phyloP scores from a whole-genome alignment of 30 jellyfish, hydroid and myxozoan species.

The Turritopsis rubra region DNA sequence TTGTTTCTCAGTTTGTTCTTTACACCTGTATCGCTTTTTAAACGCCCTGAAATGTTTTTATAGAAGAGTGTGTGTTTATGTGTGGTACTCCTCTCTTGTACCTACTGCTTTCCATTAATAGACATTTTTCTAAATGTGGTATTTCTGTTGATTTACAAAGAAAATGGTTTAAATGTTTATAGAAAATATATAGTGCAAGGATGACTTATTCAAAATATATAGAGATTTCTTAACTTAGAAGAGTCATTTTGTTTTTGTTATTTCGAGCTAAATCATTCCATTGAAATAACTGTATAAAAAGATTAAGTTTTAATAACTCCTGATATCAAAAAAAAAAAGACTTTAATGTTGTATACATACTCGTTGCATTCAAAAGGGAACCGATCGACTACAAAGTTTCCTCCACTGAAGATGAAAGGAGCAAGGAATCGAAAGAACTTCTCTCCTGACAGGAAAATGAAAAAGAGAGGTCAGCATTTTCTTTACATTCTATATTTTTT shows the following conservation, averaged over 20 bases:
- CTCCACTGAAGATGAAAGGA: neutral
- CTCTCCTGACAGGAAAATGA: too few relatives aligned
- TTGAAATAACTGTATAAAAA: neutral
- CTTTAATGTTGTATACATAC: neutral
- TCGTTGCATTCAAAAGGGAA: neutral
- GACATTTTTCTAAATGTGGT: too few relatives aligned
- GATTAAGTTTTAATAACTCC: neutral
- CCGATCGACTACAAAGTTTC: neutral
- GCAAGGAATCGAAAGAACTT: too few relatives aligned
- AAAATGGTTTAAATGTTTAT: neutral
- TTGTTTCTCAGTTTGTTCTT: too few relatives aligned
- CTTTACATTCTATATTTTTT: too few relatives aligned
- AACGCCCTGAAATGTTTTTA: too few relatives aligned
- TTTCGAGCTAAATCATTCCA: neutral
- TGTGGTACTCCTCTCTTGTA: too few relatives aligned
- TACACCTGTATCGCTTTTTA: too few relatives aligned
- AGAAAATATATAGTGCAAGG: neutral
- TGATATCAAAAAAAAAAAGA: neutral
- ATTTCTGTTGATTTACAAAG: too few relatives aligned
- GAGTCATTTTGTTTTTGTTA: neutral
- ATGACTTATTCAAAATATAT: neutral
- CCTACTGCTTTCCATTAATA: too few relatives aligned
- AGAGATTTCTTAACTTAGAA: neutral
- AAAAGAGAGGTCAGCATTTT: too few relatives aligned
- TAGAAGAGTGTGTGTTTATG: too few relatives aligned